Percentiles rank a stretch among this genome's conserved stretches.
These are phyloP conservation scores for Spheniscus humboldti DNA, from an alignment of 2,797 vertebrate genomes.

Conservation along the genomic window DNA sequence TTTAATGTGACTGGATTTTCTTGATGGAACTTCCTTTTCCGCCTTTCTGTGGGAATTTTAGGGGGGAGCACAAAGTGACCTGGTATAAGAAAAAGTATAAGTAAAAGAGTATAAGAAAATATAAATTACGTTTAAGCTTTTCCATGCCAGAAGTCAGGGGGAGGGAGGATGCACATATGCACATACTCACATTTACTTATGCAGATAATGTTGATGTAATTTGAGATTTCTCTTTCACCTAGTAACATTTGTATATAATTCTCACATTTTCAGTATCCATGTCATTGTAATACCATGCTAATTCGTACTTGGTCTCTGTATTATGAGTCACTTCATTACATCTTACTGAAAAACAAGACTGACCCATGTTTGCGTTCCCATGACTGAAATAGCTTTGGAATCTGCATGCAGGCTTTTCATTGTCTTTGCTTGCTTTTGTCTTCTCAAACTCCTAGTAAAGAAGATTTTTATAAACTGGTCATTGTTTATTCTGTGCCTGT, in stretches of 20 bases:
- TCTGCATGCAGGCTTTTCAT: not conserved
- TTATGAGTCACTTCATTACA: not conserved
- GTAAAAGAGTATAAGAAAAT: not conserved
- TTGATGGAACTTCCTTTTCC: not conserved
- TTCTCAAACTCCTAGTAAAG: not conserved
- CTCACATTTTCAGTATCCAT: not conserved
- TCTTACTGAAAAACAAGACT: not conserved
- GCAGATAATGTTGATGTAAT: not conserved
- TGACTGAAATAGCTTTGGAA: constrained; percentile 27
- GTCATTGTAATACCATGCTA: not conserved
- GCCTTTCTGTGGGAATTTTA: not conserved
- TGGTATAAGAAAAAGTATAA: not conserved
- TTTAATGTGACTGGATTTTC: not conserved
- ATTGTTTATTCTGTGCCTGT: not conserved
- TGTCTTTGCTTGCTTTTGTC: constrained; percentile 22
- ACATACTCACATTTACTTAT: not conserved
- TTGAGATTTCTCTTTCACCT: not conserved
- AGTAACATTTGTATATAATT: not conserved
- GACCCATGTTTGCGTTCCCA: constrained; percentile 32
- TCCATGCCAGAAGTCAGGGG: not conserved
- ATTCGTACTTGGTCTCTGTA: not conserved
- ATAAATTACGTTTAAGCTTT: not conserved
- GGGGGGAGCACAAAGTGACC: not conserved
- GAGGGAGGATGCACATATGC: not conserved
- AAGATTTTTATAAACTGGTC: not conserved